phyloP scores from a whole-genome alignment of 2,113 vertebrate genomes.

The Thryonomys swinderianus region DNA sequence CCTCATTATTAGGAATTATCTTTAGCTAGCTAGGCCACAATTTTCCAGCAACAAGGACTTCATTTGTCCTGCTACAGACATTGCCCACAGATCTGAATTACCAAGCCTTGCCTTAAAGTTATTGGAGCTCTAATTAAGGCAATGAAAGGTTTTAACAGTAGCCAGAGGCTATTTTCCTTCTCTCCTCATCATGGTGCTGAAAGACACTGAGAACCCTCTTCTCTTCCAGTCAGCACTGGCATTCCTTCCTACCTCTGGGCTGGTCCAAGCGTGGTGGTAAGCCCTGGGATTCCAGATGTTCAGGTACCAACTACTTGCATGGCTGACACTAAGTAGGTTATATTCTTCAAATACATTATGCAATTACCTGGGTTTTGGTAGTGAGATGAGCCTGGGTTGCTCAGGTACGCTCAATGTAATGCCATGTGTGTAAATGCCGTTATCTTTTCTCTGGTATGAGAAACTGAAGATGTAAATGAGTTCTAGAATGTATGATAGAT shows the following conservation, averaged over 20 bases:
- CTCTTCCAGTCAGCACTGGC: not conserved
- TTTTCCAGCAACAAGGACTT: conserved; percentile 19
- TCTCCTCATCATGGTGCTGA: not conserved
- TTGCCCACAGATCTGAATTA: conserved; percentile 31
- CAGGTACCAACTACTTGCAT: not conserved
- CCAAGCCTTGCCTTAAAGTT: not conserved
- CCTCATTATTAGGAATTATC: not conserved
- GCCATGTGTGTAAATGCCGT: too few species aligned
- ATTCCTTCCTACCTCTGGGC: not conserved
- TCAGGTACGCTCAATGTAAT: not conserved
- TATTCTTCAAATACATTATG: not conserved
- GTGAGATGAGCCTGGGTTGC: not conserved
- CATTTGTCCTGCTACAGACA: not conserved
- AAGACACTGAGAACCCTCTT: not conserved
- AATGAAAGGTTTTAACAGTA: not conserved
- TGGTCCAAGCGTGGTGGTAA: not conserved
- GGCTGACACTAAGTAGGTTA: not conserved
- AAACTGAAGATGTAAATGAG: too few species aligned
- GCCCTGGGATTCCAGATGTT: not conserved
- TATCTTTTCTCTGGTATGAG: too few species aligned
- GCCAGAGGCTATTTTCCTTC: conserved; percentile 26
- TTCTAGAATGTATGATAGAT: too few species aligned
- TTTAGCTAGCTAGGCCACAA: not conserved
- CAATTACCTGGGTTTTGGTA: not conserved
- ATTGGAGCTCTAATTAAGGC: conserved; percentile 52